phyloP scores from a whole-genome alignment of 2,113 vertebrate genomes.

The Seriola quinqueradiata region DNA sequence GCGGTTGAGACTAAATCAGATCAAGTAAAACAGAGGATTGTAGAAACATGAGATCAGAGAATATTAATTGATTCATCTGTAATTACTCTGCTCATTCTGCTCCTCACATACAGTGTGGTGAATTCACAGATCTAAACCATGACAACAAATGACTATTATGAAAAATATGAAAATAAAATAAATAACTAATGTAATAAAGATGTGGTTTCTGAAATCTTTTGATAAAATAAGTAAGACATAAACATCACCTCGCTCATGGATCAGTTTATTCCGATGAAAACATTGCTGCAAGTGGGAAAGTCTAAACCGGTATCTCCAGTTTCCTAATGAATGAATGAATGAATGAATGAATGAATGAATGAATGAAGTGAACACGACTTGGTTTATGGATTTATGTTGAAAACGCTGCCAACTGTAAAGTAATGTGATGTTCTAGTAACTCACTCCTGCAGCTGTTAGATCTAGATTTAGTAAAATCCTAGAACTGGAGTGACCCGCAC shows the following conservation, averaged over 20 bases:
- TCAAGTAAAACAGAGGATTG: too few relatives aligned
- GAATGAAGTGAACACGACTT: not conserved
- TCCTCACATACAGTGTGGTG: too few relatives aligned
- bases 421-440: not conserved
- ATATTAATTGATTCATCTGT: too few relatives aligned
- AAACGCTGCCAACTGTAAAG: not conserved
- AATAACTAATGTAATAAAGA: too few relatives aligned
- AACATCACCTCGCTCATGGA: not conserved
- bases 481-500: not conserved
- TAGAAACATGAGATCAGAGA: too few relatives aligned
- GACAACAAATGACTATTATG: too few relatives aligned
- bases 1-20: too few relatives aligned
- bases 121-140: too few relatives aligned
- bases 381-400: not conserved
- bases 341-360: too few relatives aligned
- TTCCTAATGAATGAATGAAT: not conserved
- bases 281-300: not conserved
- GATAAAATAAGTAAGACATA: not conserved
- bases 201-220: too few relatives aligned
- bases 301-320: not conserved
- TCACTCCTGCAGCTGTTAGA: not conserved
- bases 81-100: too few relatives aligned
- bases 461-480: not conserved
- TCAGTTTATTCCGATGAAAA: not conserved
- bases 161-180: too few relatives aligned